A percentile compares a stretch with the other conserved stretches of the same genome.
phyloP scores from a whole-genome alignment of 2,888 invertebrate species.

The Colostygia pectinataria region DNA sequence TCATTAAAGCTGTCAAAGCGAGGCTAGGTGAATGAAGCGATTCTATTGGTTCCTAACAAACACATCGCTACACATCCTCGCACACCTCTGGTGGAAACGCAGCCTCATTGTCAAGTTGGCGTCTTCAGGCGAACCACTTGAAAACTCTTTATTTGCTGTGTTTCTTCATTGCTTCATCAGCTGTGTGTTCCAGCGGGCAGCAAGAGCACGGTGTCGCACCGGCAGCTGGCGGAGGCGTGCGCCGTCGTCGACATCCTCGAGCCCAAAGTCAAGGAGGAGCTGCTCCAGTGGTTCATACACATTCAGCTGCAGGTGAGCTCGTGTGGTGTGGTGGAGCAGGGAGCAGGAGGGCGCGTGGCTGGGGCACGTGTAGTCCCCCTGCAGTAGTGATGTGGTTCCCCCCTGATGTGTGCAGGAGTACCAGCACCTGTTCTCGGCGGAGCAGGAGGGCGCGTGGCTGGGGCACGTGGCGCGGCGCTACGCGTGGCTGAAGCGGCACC shows the following conservation, averaged over 20 bases:
- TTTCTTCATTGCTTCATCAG: too few species aligned
- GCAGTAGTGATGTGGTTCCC: too few species aligned
- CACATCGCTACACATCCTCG: too few species aligned
- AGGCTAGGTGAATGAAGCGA: too few species aligned
- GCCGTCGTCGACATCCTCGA: slow-evolving; percentile 85
- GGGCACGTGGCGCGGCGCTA: slow-evolving; percentile 96
- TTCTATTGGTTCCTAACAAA: too few species aligned
- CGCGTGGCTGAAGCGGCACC: slow-evolving; percentile 97
- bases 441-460: slow-evolving; percentile 98
- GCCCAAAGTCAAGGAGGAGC: slow-evolving; percentile 91
- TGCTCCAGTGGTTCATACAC: slow-evolving; percentile 95
- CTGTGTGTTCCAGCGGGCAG: slow-evolving; percentile 50
- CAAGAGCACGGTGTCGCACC: slow-evolving; percentile 54
- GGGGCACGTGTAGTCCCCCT: slow-evolving; percentile 95
- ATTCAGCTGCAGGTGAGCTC: slow-evolving; percentile 86
- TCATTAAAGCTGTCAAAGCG: too few species aligned
- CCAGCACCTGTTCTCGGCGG: slow-evolving; percentile 95
- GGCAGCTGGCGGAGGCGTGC: slow-evolving; percentile 67
- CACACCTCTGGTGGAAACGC: too few species aligned
- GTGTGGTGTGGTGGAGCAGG: slow-evolving; percentile 10
- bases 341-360: slow-evolving; percentile 99
- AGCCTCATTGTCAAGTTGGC: too few species aligned
- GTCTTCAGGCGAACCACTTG: too few species aligned
- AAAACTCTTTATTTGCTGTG: too few species aligned
- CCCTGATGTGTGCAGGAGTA: slow-evolving; percentile 90